Evolutionary conservation across 2,113 vertebrate species (phyloP), one percentile per base, ranked within the genome.

Genomic region (Falcunculus frontatus): DNA sequence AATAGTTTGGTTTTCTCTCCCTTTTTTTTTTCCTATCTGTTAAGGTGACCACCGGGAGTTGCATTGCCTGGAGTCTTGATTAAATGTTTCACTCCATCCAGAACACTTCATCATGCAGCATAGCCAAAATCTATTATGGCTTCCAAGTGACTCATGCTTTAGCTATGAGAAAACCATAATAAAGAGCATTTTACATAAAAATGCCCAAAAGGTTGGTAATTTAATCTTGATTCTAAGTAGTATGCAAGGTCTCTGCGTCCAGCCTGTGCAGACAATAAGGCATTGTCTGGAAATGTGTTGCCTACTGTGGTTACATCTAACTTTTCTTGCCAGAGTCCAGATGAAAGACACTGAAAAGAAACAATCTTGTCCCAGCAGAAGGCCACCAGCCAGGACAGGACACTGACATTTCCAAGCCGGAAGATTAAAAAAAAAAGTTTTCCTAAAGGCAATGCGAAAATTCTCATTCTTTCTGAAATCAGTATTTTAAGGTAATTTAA

Each of bases 91-190:
- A 93, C 96, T 94, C 84, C 59, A 96, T 96, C 98, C 97, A 98
- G 96, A 98, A 98, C 98, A 98, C 98, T 98, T 98, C 97, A 98
- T 98, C 97, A 96, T 10, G 72, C 50, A 94, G 85, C 84, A 70
- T 44, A 97, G 98, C 98, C 98, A 98, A 97, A 97, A 96, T 97
- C 96, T 95, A 96, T 97, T 94, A 91, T 79, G 96, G 95, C 96
- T 97, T 97, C 92, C 92, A 94, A 98, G 96, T 98, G 97, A 98
- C 97, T 98, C 98, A 98, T 96, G 87, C 89, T 96, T 97, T 72
- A 98, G 98, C 96, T 95, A 98, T 97, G 97, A 95, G 90, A 94
- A 96, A 80, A 91, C 89, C 92, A 95, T 96, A 97, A 97, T 97
- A 98, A 98, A 96, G 96, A 97, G 97, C 96, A 95, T 94, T 79